Evolutionary conservation across 1,140 invertebrate species (phyloP), one percentile per base, ranked within the genome.

Genomic region (Pachypsylla venusta): DNA sequence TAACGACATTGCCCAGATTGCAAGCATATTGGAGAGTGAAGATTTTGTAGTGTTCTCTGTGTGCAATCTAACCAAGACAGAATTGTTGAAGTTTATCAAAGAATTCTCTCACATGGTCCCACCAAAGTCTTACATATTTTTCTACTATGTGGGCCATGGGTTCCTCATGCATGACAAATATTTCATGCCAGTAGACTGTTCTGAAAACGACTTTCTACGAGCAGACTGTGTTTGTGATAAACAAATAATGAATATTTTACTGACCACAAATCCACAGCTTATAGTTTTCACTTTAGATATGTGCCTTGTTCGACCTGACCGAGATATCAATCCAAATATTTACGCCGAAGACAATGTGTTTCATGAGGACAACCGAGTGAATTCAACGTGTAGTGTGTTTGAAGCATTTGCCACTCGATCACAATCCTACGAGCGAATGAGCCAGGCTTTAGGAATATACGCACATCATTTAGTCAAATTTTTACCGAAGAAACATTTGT

Each of bases 121-220:
- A 48, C 1, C 60, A 24, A 59, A 35, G 12, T 54, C 59, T 19
- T 64, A 66, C 42, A 57, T 35, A 48, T 53, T 65, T 20, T 59
- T 66, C 48, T 66, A 66, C 26, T 66, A 60, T 57, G 65, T 57
- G 24, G 65, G 65, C 1, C 65, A 66, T 59, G 65, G 65, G 14
- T 65, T 65, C 48, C 57, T 62, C 25, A 54, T 64, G 25, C 28
- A 54, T 22, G 60, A 63, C 20, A 62, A 63, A 55, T 66, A 61
- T 42, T 58, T 66, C 57, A 26, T 66, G 25, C 65, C 65, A 16
- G 63, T 65, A 16, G 64, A 66, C 42, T 35, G 57, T 25, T 58
- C 63, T 14, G 53, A 42, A 2, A 28, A 58, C 25, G 27, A 57
- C 19, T 40, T 57, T 13, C 63, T 56, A 19, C 54, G 30, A 14